These are phyloP conservation scores for Antennarius maculatus DNA, from an alignment of 2,797 vertebrate species.

Conservation along the genomic window DNA sequence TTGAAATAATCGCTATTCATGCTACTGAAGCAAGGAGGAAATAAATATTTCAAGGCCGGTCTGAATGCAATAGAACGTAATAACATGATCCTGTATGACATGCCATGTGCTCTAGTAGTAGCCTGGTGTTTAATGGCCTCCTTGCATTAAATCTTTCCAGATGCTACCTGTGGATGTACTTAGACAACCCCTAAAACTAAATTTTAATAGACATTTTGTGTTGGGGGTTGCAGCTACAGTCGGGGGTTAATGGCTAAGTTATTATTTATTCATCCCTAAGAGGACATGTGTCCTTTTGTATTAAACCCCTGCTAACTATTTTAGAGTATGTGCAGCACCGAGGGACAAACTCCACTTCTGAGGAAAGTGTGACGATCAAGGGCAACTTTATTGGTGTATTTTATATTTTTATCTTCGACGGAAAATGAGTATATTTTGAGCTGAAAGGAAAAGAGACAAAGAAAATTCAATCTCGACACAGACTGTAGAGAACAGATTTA, in stretches of 20 bases:
- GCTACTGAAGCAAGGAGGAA: not conserved
- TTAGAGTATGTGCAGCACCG: conserved; percentile 31
- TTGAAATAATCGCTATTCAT: not conserved
- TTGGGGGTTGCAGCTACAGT: not conserved
- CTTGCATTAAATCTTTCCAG: not conserved
- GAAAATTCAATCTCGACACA: not conserved
- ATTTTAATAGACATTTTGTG: conserved; percentile 8
- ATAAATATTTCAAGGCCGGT: not conserved
- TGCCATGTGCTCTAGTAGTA: not conserved
- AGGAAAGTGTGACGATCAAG: conserved; percentile 40
- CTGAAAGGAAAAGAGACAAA: conserved; percentile 1
- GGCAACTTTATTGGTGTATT: conserved; percentile 8
- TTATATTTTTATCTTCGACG: too few species aligned
- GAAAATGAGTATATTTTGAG: not conserved
- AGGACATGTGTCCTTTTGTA: conserved; percentile 37
- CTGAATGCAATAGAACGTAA: not conserved
- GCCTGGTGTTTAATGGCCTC: not conserved
- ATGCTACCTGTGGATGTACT: not conserved
- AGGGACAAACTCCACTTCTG: conserved; percentile 35
- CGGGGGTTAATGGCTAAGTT: conserved; percentile 22
- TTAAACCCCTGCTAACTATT: conserved; percentile 41
- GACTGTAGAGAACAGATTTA: not conserved
- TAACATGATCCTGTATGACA: not conserved
- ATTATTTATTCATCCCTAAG: conserved; percentile 50
- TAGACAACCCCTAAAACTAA: conserved; percentile 3